A percentile compares a stretch with the other conserved stretches of the same genome.
Evolutionary conservation across 64 coral and sea anemone genomes (phyloP).

Genomic region (Actinia tenebrosa): DNA sequence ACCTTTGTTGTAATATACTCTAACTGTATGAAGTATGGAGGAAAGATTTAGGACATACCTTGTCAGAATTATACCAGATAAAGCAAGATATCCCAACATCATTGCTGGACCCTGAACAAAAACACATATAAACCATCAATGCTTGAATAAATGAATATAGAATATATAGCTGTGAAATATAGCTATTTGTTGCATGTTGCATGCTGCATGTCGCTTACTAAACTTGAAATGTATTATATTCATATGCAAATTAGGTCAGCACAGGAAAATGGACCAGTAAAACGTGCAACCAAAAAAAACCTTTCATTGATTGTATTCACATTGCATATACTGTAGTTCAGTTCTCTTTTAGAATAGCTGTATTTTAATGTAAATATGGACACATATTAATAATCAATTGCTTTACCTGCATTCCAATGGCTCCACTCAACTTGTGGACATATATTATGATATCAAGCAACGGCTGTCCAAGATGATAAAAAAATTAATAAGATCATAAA

Average conservation of each 20-base stretch:
- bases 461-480: constrained; percentile 44
- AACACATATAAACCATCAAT: background rate
- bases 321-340: no score
- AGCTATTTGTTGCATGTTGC: no score
- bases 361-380: no score
- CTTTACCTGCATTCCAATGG: constrained; percentile 91
- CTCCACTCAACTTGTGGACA: constrained; percentile 73
- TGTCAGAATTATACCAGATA: constrained; percentile 95
- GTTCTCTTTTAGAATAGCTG: no score
- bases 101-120: constrained; percentile 75
- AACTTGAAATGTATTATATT: no score
- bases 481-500: background rate
- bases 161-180: no score
- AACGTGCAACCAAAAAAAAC: no score
- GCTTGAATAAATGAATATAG: background rate
- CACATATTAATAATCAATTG: background rate
- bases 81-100: constrained; percentile 85
- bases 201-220: no score
- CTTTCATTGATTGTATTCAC: no score
- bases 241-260: no score
- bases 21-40: background rate
- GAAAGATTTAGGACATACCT: constrained; percentile 37
- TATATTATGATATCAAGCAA: constrained; percentile 90
- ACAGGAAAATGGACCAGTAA: background rate
- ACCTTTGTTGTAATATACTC: no score